Conservation (phyloP, 2,113 vertebrate species). For the Boleophthalmus pectinirostris region DNA sequence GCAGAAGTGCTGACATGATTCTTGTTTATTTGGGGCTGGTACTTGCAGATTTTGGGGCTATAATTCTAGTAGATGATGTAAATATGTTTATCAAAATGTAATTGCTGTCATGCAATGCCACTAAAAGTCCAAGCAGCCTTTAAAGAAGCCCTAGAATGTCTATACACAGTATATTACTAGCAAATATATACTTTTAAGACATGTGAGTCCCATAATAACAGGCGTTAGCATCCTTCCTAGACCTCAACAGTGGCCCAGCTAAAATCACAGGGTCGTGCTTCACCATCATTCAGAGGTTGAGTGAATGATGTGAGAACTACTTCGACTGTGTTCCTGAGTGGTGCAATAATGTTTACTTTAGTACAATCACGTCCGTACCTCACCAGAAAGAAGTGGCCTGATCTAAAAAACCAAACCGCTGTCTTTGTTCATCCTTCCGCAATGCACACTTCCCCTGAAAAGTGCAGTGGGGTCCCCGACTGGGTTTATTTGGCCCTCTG, state of each 20-base stretch:
- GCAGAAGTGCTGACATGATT: no score
- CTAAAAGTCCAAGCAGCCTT: not conserved
- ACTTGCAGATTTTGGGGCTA: no score
- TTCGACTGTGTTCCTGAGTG: constrained; percentile 36
- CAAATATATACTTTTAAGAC: not conserved
- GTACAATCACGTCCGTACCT: constrained; percentile 15
- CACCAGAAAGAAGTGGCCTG: constrained; percentile 12
- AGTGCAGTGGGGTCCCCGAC: not conserved
- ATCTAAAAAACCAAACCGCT: constrained; percentile 13
- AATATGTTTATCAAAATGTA: not conserved
- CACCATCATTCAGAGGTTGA: constrained; percentile 24
- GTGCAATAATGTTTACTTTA: constrained; percentile 46
- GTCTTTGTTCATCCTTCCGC: constrained; percentile 11
- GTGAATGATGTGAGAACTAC: constrained; percentile 44
- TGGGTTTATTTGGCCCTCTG: not conserved
- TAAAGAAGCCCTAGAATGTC: not conserved
- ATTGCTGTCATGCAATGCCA: not conserved
- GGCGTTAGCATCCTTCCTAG: not conserved
- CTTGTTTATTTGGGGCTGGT: no score
- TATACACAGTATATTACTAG: not conserved
- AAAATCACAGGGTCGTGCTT: constrained; percentile 39
- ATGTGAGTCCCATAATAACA: not conserved
- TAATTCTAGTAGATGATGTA: not conserved
- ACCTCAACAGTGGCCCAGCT: constrained; percentile 7
- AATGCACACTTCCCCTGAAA: constrained; percentile 24